Evolutionary conservation across 2,113 vertebrate species (phyloP), one percentile per base, ranked within the genome.

Genomic region (Synodontis membranacea): DNA sequence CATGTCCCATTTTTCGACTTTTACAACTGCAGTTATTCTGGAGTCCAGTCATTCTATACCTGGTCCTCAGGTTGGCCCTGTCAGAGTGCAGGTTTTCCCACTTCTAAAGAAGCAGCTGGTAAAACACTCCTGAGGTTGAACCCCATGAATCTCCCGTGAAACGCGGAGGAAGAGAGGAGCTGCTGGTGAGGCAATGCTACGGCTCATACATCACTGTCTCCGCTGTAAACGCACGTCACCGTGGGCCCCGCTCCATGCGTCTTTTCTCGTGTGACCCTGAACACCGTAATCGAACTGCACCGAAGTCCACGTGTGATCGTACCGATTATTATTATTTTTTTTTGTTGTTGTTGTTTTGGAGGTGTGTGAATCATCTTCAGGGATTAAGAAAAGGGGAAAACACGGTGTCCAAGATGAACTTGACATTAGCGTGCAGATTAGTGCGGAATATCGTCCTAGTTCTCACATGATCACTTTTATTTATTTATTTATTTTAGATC

Each of bases 161-260:
- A 87, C 54, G 15, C 23, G 21, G 42, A 48, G 58, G 86, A 75
- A 83, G 56, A 87, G 52, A 64, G 80, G 54, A 87, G 86, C 54
- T 87, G 80, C 80, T 76, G 56, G 86, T 25, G 48, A 74, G 56
- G 52, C 34, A 76, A 83, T 87, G 86, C 80, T 75, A 76, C 21
- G 86, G 86, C 80, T 87, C 86, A 87, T 87, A 76, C 86, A 83
- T 87, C 86, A 87, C 86, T 76, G 70, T 87, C 86, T 76, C 1
- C n/a, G 80, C 66, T 42, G 86, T 83, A 87, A 76, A 76, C 28
- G 80, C 31, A 60, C 60, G 56, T 83, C 86, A 64, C 56, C 48
- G 25, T 25, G 56, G 70, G 68, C 54, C 56, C 70, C 10, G 44
- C 34, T 81, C 39, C 39, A 60, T 80, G 64, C 19, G 17, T 46